Conservation (phyloP, 30 jellyfish, hydroid and myxozoan species). For the Aurelia sp. region DNA sequence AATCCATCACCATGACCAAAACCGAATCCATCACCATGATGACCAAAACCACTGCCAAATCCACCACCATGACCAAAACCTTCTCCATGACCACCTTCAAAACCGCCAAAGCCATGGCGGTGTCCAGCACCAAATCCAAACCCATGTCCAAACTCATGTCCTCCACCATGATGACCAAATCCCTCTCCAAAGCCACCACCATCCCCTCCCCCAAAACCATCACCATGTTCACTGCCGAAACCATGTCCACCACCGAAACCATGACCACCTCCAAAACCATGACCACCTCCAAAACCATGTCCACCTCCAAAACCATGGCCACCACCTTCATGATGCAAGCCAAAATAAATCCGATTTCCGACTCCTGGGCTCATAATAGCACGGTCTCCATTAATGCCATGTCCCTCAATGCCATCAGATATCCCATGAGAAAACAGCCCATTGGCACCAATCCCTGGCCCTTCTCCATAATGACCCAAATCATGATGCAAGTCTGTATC, state of each 20-base stretch:
- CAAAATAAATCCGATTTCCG: constrained; percentile 62
- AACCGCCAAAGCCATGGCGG: constrained; percentile 13
- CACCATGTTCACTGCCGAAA: constrained; percentile 25
- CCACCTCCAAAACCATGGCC: constrained; percentile 61
- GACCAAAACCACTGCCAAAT: constrained; percentile 26
- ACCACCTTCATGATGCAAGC: constrained; percentile 48
- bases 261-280: constrained; percentile 35
- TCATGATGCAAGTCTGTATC: constrained; percentile 66
- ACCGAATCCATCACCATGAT: constrained; percentile 24
- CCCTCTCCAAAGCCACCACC: constrained; percentile 65
- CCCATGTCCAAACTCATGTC: background rate
- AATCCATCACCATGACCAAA: background rate
- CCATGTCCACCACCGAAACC: constrained; percentile 41
- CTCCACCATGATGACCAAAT: constrained; percentile 38
- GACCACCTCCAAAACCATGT: constrained; percentile 28
- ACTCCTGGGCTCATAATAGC: constrained; percentile 77
- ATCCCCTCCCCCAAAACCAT: constrained; percentile 23
- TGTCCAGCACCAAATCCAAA: constrained; percentile 1
- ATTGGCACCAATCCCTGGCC: constrained; percentile 67
- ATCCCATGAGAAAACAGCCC: constrained; percentile 69
- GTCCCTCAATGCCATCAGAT: constrained; percentile 58
- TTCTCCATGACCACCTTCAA: constrained; percentile 12
- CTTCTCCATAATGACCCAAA: constrained; percentile 62
- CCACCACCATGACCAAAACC: constrained; percentile 25
- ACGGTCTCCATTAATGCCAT: constrained; percentile 67